Conservation (phyloP, 2,113 vertebrate species). For the Amblyornis subalaris region DNA sequence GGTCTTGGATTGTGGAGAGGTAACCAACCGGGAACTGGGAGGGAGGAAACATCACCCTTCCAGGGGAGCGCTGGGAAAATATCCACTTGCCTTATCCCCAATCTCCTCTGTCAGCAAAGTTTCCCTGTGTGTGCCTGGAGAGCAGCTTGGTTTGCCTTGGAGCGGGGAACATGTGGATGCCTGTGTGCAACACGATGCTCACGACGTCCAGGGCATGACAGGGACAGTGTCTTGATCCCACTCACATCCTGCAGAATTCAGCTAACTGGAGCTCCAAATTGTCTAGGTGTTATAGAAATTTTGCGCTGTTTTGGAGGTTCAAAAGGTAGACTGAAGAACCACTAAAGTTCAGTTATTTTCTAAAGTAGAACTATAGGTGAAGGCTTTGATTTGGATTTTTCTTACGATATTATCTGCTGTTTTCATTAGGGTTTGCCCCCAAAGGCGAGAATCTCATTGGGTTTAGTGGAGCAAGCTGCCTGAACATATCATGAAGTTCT, state of each 20-base stretch:
- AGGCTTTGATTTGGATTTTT: not conserved
- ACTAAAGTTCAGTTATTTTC: not conserved
- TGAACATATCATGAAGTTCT: not conserved
- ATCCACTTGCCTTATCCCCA: not conserved
- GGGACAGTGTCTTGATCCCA: not conserved
- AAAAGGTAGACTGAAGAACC: not conserved
- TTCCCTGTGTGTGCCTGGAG: not conserved
- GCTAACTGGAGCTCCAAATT: not conserved
- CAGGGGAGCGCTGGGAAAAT: not conserved
- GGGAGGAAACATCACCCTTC: not conserved
- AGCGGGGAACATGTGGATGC: fast-evolving
- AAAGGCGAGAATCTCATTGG: not conserved
- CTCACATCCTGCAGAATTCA: not conserved
- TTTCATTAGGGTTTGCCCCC: not conserved
- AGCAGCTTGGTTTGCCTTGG: not conserved
- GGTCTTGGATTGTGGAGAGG: not conserved
- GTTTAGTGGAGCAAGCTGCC: not conserved
- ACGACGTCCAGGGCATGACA: fast-evolving
- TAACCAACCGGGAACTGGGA: not conserved
- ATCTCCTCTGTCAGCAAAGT: not conserved
- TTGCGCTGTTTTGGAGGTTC: not conserved
- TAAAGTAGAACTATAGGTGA: not conserved
- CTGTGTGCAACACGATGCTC: not conserved
- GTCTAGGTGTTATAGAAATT: not conserved
- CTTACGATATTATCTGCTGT: not conserved